phyloP scores from a whole-genome alignment of 2,797 vertebrate species.

The Sebastes trivittatus region DNA sequence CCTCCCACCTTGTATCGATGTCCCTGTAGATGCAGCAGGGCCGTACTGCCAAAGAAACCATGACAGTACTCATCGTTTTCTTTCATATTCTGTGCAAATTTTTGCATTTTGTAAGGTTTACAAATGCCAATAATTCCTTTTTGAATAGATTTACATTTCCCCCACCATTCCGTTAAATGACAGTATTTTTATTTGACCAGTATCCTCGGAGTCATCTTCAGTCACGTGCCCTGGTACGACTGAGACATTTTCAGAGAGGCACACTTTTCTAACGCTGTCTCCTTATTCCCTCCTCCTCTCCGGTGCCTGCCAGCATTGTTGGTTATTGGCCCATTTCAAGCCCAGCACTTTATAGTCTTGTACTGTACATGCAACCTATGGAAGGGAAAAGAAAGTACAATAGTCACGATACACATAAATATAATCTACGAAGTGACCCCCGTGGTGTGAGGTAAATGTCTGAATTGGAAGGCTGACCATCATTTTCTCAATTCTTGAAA shows the following conservation, averaged over 20 bases:
- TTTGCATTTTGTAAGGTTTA: slow-evolving; percentile 56
- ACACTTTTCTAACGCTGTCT: slow-evolving; percentile 11
- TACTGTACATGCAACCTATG: slow-evolving; percentile 10
- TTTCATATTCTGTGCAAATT: slow-evolving; percentile 41
- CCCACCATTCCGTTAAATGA: slow-evolving; percentile 17
- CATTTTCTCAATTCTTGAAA: background rate
- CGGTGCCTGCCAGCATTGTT: slow-evolving; percentile 24
- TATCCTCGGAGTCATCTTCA: background rate
- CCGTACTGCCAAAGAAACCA: slow-evolving; percentile 83
- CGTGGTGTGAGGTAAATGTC: background rate
- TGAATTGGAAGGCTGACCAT: background rate
- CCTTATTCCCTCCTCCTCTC: background rate
- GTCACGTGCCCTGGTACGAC: background rate
- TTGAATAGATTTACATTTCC: slow-evolving; percentile 17
- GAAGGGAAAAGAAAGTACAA: background rate
- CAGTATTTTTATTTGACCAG: slow-evolving; percentile 22
- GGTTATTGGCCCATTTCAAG: slow-evolving; percentile 29
- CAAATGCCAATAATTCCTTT: slow-evolving; percentile 39
- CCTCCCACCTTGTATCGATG: slow-evolving; percentile 40
- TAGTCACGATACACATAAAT: background rate
- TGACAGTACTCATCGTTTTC: slow-evolving; percentile 62
- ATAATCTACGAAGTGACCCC: background rate
- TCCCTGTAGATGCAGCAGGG: slow-evolving; percentile 59
- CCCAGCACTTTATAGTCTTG: slow-evolving; percentile 63
- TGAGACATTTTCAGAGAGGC: slow-evolving; percentile 9